Base-by-base conservation (phyloP, 1,140 invertebrate genomes). In the Choristoneura fumiferana region DNA sequence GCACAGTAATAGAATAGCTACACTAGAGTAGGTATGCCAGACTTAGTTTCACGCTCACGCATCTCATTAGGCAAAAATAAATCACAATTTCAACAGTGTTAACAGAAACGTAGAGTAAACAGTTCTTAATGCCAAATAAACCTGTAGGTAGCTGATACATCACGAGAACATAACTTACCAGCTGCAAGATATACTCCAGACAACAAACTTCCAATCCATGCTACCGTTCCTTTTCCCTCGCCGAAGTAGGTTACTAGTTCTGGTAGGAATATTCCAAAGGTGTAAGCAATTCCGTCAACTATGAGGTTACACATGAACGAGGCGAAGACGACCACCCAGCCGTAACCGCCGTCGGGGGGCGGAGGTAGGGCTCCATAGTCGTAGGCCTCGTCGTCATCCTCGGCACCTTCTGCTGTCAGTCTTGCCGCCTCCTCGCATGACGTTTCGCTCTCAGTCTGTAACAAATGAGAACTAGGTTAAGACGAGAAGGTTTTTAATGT, bases 221-320 rank as follows among this genome's bases (percentile, higher is more conserved):
- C 96, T 1, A 95, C 95, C 59, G 93, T 96, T 52, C 96, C 96
- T 77, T 95, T 95, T n/a, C 95, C 94, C 74, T 95, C 95, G 43
- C 93, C 92, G 81, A 96, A 99, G 80, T 95, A 94, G 10, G 86
- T 89, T 34, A 96, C 94, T 60, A 98, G 95, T 73, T 96, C 93
- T 10, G 92, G 90, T 2, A 97, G 91, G 89, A 98, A 97, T 70
- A 98, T 94, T 39, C 97, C 97, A 77, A 98, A 98, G 3, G 96
- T 97, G 87, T 98, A 98, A 3, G 96, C 96, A 35, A 98, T 97
- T 62, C 98, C 98, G 82, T 99, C 98, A n/a, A 99, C 97, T 63
- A 99, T 96, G 90, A 99, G 94, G 92, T 99, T 99, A 84, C 97
- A 98, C 92, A 99, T 94, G 87, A 99, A 99, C 6, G 96, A 98